Evolutionary conservation across 2,888 invertebrate species (phyloP).

Genomic region (Harpalus rufipes): DNA sequence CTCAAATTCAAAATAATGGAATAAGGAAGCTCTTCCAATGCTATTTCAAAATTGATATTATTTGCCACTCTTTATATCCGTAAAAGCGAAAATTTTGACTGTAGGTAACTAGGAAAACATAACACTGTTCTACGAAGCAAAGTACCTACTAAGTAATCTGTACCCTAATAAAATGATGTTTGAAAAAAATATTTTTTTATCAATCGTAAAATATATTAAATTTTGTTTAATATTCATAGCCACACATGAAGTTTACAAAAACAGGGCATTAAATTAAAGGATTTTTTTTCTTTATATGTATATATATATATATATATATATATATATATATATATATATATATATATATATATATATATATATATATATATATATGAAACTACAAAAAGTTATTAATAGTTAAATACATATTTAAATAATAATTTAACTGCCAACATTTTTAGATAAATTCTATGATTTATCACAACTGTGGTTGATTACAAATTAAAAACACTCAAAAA

Average conservation of each 20-base stretch:
- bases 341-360: too few relatives aligned
- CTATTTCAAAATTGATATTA: too few relatives aligned
- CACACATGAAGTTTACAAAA: not conserved
- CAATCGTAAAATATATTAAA: not conserved
- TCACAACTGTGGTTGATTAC: conserved; percentile 5
- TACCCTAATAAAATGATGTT: too few relatives aligned
- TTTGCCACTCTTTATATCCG: too few relatives aligned
- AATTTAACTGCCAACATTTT: conserved; percentile 19
- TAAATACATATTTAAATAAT: conserved; percentile 14
- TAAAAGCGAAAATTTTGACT: too few relatives aligned
- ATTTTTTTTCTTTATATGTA: not conserved
- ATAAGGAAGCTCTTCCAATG: too few relatives aligned
- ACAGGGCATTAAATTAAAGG: not conserved
- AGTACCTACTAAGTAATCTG: too few relatives aligned
- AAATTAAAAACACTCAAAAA: conserved; percentile 30
- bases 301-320: too few relatives aligned
- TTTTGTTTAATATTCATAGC: not conserved
- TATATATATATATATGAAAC: not conserved
- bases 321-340: too few relatives aligned
- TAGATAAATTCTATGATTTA: conserved; percentile 20
- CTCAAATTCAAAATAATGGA: too few relatives aligned
- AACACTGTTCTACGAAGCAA: too few relatives aligned
- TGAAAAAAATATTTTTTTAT: not conserved
- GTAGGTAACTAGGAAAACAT: too few relatives aligned
- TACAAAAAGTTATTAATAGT: not conserved